Conservation (phyloP, 1,140 invertebrate genomes). For the Fopius arisanus region DNA sequence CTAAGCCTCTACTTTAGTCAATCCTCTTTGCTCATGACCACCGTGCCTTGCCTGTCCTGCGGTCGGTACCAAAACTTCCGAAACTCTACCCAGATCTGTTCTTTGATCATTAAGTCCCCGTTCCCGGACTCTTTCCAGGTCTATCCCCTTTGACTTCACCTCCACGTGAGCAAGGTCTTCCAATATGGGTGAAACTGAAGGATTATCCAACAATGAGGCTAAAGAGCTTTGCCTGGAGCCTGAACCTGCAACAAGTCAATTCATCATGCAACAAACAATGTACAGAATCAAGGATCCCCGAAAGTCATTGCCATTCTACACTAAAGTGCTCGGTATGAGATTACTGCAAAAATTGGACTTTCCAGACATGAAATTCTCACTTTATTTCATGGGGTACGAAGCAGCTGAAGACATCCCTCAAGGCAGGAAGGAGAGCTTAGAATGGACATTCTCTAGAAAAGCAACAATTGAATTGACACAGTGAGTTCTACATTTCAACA, state of each 20-base stretch:
- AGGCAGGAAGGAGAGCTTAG: constrained; percentile 72
- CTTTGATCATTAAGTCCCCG: too few relatives aligned
- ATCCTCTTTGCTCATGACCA: too few relatives aligned
- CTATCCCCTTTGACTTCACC: too few relatives aligned
- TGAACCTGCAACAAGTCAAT: constrained; percentile 76
- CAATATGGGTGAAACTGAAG: constrained; percentile 69
- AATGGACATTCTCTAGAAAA: constrained; percentile 83
- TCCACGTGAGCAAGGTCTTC: too few relatives aligned
- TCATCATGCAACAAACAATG: constrained; percentile 96
- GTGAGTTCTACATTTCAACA: constrained; percentile 59
- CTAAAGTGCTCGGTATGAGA: constrained; percentile 90
- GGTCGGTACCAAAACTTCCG: too few relatives aligned
- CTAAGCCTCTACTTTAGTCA: too few relatives aligned
- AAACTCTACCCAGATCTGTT: too few relatives aligned
- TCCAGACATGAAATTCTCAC: constrained; percentile 71
- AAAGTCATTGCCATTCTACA: constrained; percentile 89
- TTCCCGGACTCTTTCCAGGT: too few relatives aligned
- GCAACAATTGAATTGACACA: constrained; percentile 94
- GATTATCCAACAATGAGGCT: constrained; percentile 72
- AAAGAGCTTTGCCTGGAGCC: constrained; percentile 71
- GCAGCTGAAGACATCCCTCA: constrained; percentile 75
- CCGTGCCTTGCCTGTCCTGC: too few relatives aligned
- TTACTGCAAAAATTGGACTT: constrained; percentile 52
- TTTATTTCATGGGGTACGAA: constrained; percentile 94
- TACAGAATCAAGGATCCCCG: constrained; percentile 92